Conservation (phyloP, 2,113 vertebrate species). For the Leptosomus discolor region DNA sequence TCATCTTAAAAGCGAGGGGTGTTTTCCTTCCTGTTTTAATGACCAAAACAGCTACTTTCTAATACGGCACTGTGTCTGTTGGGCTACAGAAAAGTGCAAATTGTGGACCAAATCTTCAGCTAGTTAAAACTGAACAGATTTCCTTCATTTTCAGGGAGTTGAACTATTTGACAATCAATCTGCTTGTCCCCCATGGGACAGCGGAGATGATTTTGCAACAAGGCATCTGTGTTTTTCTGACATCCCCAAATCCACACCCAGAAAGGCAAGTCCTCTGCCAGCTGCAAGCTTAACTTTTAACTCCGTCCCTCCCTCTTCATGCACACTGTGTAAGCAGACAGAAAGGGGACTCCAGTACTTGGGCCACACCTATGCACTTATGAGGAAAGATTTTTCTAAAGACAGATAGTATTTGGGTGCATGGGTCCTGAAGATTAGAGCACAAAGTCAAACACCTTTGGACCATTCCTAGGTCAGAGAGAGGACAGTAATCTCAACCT, state of each 20-base stretch:
- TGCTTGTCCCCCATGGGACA: not conserved
- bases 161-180: not conserved
- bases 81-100: not conserved
- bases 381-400: not conserved
- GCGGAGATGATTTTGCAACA: not conserved
- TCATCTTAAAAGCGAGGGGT: accelerated
- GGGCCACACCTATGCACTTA: not conserved
- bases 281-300: not conserved
- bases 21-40: not conserved
- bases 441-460: not conserved
- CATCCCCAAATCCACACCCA: not conserved
- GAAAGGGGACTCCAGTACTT: not conserved
- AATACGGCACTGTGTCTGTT: not conserved
- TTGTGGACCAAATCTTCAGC: not conserved
- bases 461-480: not conserved
- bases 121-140: not conserved
- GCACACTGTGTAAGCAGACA: not conserved
- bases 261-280: not conserved
- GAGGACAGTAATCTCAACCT: not conserved
- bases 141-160: not conserved
- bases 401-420: not conserved
- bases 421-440: not conserved
- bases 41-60: not conserved
- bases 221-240: not conserved
- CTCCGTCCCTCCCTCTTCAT: not conserved